Percentiles rank a stretch among this genome's conserved stretches.
Evolutionary conservation across 2,797 vertebrate species (phyloP).

Genomic region (Coregonus sp.): DNA sequence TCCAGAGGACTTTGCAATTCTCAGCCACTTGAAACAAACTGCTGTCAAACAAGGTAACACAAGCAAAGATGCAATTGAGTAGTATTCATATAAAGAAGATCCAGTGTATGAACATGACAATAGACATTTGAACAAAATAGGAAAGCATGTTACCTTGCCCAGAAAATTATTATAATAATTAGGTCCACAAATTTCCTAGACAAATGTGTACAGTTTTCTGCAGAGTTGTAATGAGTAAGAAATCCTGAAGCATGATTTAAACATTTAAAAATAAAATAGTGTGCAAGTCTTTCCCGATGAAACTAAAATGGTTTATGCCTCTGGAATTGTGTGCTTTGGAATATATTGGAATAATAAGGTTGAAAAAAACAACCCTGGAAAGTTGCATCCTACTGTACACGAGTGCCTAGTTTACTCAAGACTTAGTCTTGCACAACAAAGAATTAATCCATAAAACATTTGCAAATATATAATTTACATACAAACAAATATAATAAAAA

Average conservation of each 20-base stretch:
- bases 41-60: slow-evolving; percentile 69
- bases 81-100: slow-evolving; percentile 87
- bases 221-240: slow-evolving; percentile 48
- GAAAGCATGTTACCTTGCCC: slow-evolving; percentile 44
- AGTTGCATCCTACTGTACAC: slow-evolving; percentile 67
- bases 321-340: slow-evolving; percentile 68
- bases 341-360: slow-evolving; percentile 62
- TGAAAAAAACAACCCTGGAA: slow-evolving; percentile 65
- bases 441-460: slow-evolving; percentile 69
- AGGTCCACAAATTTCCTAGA: slow-evolving; percentile 27
- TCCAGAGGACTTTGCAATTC: slow-evolving; percentile 53
- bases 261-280: slow-evolving; percentile 39
- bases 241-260: slow-evolving; percentile 50
- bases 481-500: slow-evolving; percentile 71
- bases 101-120: slow-evolving; percentile 71
- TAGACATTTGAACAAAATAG: slow-evolving; percentile 61
- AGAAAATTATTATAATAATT: slow-evolving; percentile 30
- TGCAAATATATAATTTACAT: slow-evolving; percentile 69
- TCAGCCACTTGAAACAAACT: slow-evolving; percentile 68
- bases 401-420: slow-evolving; percentile 61
- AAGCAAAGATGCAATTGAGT: slow-evolving; percentile 71
- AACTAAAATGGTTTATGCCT: slow-evolving; percentile 22
- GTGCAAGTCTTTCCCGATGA: slow-evolving; percentile 32
- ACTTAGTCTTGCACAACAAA: slow-evolving; percentile 69
- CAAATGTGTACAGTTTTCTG: slow-evolving; percentile 64